Conservation (phyloP, 1,140 invertebrate genomes). For the Teleopsis dalmanni region DNA sequence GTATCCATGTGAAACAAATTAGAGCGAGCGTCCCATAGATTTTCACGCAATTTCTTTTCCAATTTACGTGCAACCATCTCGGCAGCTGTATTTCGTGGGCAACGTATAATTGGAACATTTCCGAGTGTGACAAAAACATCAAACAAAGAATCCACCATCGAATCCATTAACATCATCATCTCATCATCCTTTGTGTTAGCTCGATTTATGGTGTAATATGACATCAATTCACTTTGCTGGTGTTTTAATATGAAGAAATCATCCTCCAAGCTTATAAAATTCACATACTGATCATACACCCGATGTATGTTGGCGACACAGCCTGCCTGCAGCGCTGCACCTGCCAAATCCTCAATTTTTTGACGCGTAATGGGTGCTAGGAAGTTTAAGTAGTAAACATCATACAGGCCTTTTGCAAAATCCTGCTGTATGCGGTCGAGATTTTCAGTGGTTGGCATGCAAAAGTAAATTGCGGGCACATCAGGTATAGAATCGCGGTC, state of each 20-base stretch:
- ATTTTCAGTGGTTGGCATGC: conserved; percentile 95
- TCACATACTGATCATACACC: conserved; percentile 95
- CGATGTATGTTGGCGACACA: conserved; percentile 87
- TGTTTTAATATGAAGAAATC: conserved; percentile 93
- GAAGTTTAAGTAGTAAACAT: conserved; percentile 95
- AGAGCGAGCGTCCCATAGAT: conserved; percentile 92
- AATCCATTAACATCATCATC: conserved; percentile 92
- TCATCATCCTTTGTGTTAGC: conserved; percentile 92
- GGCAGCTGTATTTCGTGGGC: conserved; percentile 92
- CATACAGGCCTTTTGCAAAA: conserved; percentile 86
- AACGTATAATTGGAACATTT: conserved; percentile 91
- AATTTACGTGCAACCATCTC: conserved; percentile 97
- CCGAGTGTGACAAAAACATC: conserved; percentile 94
- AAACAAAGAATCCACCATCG: conserved; percentile 92
- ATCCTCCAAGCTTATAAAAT: conserved; percentile 97
- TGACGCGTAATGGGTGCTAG: conserved; percentile 92
- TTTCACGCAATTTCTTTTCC: conserved; percentile 95
- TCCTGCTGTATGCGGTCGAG: conserved; percentile 89
- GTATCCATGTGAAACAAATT: conserved; percentile 87
- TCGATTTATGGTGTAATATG: conserved; percentile 92
- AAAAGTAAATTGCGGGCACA: conserved; percentile 98
- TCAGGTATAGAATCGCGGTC: conserved; percentile 94
- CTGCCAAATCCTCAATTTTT: conserved; percentile 92
- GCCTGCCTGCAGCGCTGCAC: conserved; percentile 80
- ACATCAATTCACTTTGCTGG: conserved; percentile 82